phyloP scores from a whole-genome alignment of 2,888 invertebrate genomes.

The Cyclophora albipunctata region DNA sequence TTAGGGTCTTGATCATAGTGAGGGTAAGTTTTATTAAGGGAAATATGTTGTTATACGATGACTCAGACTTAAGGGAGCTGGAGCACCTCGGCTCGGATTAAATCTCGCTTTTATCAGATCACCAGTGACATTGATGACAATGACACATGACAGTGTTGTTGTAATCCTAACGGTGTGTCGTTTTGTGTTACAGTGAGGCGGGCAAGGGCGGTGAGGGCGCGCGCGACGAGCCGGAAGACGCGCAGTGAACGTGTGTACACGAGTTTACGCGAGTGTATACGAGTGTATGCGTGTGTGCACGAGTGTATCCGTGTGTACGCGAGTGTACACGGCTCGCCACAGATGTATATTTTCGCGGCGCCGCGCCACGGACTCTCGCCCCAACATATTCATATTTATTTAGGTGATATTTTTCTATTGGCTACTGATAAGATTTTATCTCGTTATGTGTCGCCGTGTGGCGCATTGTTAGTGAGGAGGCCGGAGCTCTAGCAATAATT shows the following conservation, averaged over 20 bases:
- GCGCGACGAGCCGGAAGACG: slow-evolving; percentile 25
- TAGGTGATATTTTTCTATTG: slow-evolving; percentile 76
- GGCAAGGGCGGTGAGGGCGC: slow-evolving; percentile 18
- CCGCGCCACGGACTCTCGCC: slow-evolving; percentile 28
- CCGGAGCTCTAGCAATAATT: slow-evolving; percentile 73
- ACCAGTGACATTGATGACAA: too few relatives aligned
- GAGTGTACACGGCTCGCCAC: slow-evolving; percentile 25
- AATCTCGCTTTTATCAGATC: too few relatives aligned
- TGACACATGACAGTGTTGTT: too few relatives aligned
- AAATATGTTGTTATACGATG: too few relatives aligned
- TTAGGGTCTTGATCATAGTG: too few relatives aligned
- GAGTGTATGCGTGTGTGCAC: slow-evolving; percentile 7
- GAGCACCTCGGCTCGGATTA: too few relatives aligned
- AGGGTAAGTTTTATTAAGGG: too few relatives aligned
- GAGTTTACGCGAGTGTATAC: slow-evolving; percentile 46
- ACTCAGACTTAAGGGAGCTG: too few relatives aligned
- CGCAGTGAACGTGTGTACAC: slow-evolving; percentile 18
- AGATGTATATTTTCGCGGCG: slow-evolving; percentile 23
- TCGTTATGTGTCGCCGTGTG: slow-evolving; percentile 56
- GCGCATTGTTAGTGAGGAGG: slow-evolving; percentile 47
- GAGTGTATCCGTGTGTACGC: slow-evolving; percentile 34
- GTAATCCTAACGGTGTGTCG: background rate
- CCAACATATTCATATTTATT: slow-evolving; percentile 69
- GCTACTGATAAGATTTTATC: slow-evolving; percentile 72
- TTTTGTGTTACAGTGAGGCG: slow-evolving; percentile 35